phyloP scores from a whole-genome alignment of 2,888 invertebrate species.

The Cephus nigrinus region DNA sequence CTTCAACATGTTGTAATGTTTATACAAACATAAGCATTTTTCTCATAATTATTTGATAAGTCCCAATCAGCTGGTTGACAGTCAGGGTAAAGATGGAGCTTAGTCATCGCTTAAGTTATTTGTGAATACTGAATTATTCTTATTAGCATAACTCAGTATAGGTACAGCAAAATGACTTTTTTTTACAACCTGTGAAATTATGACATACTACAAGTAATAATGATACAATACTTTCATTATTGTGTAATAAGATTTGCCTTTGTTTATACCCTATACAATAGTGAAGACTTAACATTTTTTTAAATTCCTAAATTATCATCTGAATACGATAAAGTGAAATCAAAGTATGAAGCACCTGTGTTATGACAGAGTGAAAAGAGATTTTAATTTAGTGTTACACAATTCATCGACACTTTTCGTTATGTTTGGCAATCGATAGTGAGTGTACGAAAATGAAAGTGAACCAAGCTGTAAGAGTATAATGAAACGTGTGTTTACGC shows the following conservation, averaged over 20 bases:
- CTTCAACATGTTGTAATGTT: not conserved
- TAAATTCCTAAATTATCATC: not conserved
- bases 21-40: not conserved
- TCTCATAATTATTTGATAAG: not conserved
- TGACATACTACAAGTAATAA: not conserved
- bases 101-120: not conserved
- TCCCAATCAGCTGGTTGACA: not conserved
- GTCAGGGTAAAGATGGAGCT: not conserved
- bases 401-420: not conserved
- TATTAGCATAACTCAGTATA: not conserved
- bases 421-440: conserved; percentile 7
- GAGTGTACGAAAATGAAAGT: conserved; percentile 31
- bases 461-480: conserved; percentile 19
- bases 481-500: conserved; percentile 6
- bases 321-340: not conserved
- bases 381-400: not conserved
- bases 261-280: not conserved
- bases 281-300: not conserved
- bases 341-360: not conserved
- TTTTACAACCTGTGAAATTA: not conserved
- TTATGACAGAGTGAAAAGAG: not conserved
- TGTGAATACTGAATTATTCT: not conserved
- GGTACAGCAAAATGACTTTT: not conserved
- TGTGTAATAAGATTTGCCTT: not conserved
- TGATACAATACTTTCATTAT: not conserved